phyloP scores from a whole-genome alignment of 2,888 invertebrate species.

The Aplocera efformata region DNA sequence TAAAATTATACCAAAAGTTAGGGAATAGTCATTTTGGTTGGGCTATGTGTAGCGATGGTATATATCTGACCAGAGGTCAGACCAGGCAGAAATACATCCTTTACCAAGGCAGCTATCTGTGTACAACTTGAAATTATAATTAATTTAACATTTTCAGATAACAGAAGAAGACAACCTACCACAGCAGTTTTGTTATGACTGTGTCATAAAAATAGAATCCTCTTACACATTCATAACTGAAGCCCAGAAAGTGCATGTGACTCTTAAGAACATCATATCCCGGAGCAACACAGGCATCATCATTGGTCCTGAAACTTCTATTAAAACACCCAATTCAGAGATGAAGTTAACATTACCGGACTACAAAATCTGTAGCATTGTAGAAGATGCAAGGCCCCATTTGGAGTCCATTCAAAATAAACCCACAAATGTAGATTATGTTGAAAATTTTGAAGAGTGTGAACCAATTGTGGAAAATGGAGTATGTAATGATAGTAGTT shows the following conservation, averaged over 20 bases:
- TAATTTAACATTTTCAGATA: too few species aligned
- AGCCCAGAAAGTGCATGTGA: constrained; percentile 57
- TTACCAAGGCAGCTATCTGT: too few species aligned
- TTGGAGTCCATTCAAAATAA: constrained; percentile 26
- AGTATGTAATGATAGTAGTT: background rate
- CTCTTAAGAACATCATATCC: constrained; percentile 55
- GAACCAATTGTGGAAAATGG: constrained; percentile 4
- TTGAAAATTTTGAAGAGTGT: constrained; percentile 7
- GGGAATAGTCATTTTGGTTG: too few species aligned
- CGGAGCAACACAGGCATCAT: constrained; percentile 52
- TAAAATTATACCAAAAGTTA: too few species aligned
- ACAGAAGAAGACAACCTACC: constrained; percentile 66
- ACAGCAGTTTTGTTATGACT: constrained; percentile 72
- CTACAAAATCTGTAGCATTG: constrained; percentile 49
- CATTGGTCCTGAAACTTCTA: constrained; percentile 42
- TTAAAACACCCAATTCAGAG: constrained; percentile 25
- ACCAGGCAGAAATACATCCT: too few species aligned
- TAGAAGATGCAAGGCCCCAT: constrained; percentile 32
- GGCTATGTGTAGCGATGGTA: too few species aligned
- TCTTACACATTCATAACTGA: constrained; percentile 70
- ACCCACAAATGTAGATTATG: background rate
- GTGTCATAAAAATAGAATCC: constrained; percentile 69
- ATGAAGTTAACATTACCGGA: constrained; percentile 51
- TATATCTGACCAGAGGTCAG: too few species aligned
- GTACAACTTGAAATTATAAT: too few species aligned